Evolutionary conservation across 1,140 invertebrate genomes (phyloP).

Genomic region (Holcopasites calliopsidis): DNA sequence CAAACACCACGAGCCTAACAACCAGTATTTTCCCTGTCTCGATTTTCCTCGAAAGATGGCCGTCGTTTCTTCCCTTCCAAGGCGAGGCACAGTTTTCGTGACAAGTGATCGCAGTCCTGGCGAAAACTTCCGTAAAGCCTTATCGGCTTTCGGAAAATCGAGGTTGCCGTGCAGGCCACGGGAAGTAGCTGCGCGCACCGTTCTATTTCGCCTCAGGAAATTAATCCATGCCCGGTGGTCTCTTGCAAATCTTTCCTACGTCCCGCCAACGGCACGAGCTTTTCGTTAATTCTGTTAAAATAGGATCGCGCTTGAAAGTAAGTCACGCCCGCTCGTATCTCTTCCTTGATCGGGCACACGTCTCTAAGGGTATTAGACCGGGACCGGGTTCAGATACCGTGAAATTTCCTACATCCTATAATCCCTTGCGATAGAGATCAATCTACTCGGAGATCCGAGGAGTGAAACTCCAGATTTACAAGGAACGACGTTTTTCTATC

Average conservation of each 20-base stretch:
- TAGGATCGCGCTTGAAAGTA: not conserved
- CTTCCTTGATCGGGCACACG: no score
- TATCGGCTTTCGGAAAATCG: slow-evolving; percentile 40
- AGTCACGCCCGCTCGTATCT: not conserved
- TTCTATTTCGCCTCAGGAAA: slow-evolving; percentile 31
- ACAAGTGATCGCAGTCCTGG: slow-evolving; percentile 28
- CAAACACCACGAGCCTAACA: no score
- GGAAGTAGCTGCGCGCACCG: not conserved
- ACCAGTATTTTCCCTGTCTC: not conserved
- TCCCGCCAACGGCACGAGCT: not conserved
- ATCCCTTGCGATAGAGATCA: no score
- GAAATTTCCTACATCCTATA: no score
- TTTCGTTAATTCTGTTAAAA: slow-evolving; percentile 21
- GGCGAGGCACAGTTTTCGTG: slow-evolving; percentile 5
- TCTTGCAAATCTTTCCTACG: slow-evolving; percentile 25
- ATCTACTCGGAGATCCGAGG: not conserved
- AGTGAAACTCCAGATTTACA: not conserved
- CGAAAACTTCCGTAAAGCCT: slow-evolving; percentile 23
- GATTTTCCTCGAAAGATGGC: not conserved
- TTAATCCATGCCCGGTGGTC: slow-evolving; percentile 23
- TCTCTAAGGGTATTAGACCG: not conserved
- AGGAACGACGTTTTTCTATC: no score
- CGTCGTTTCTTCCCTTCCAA: not conserved
- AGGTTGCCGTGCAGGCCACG: slow-evolving; percentile 26
- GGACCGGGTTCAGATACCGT: not conserved